Evolutionary conservation across 2,888 invertebrate genomes (phyloP), one percentile per base, ranked within the genome.

Genomic region (Agrotis segetum): DNA sequence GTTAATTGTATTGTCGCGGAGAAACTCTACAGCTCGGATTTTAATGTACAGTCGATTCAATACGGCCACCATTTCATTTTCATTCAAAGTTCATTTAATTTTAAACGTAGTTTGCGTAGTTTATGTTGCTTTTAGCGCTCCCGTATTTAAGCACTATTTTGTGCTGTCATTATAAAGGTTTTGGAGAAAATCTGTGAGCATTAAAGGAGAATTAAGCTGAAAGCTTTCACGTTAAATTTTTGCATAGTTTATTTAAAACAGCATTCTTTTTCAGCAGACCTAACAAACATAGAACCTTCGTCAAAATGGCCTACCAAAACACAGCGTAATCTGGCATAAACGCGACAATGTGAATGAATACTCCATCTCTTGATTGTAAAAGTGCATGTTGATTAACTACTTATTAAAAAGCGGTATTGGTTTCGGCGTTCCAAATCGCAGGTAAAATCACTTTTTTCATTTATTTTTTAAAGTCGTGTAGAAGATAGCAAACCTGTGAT

Each of bases 41-140:
- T 14, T 2, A 34, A 1, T n/a, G 19, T 14, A 24, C n/a, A 55
- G 56, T 56, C 3, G 50, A 17, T 46, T 50, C 17, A 67, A 76
- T 72, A 68, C 19, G n/a, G 24, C 50, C n/a, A 17, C 21, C 17
- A 29, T 46, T 46, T 19, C n/a, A n/a, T n/a, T n/a, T n/a, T n/a
- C n/a, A 34, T 67, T 24, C 14, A 34, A n/a, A 19, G 17, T 46
- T 4, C n/a, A 46, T 67, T 58, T 50, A 16, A 50, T 44, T 67
- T 58, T 40, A n/a, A 50, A 50, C 49, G 34, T 34, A 29, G 34
- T 19, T 17, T 4, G 2, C 21, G 21, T n/a, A 50, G 46, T 34
- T 76, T 13, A 68, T 50, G 13, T 58, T 46, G 72, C 69, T 68
- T 47, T 72, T 68, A 58, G 46, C 44, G 17, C 17, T 50, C 50